Evolutionary conservation across 2,113 vertebrate genomes (phyloP).

Genomic region (Acrocephalus arundinaceus): DNA sequence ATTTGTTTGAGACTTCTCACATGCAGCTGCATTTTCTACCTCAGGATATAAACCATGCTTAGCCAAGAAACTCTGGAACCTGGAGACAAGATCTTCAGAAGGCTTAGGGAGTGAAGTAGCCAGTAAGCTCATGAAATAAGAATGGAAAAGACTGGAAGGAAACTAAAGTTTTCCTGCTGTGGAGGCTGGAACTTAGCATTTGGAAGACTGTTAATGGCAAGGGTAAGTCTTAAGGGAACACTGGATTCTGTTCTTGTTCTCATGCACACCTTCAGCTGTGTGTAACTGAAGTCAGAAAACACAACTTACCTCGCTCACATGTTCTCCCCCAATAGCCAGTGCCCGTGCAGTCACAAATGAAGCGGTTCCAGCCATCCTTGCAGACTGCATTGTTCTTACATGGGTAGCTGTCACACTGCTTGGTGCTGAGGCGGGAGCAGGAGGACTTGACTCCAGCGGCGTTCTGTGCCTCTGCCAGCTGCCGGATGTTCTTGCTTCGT

Average conservation of each 20-base stretch:
- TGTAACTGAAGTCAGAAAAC: background rate
- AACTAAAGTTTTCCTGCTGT: background rate
- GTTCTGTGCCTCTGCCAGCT: slow-evolving; percentile 90
- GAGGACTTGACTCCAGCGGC: slow-evolving; percentile 88
- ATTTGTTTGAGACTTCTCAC: background rate
- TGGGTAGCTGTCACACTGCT: slow-evolving; percentile 92
- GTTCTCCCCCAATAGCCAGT: slow-evolving; percentile 92
- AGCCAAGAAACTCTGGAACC: background rate
- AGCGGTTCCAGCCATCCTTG: slow-evolving; percentile 97
- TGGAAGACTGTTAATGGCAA: background rate
- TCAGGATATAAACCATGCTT: background rate
- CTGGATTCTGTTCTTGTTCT: background rate
- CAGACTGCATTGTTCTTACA: slow-evolving; percentile 92
- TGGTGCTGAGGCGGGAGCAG: slow-evolving; percentile 84
- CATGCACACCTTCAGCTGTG: background rate
- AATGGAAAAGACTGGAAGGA: background rate
- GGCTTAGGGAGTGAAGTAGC: background rate
- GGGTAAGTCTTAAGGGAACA: background rate
- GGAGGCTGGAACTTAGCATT: background rate
- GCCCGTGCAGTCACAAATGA: slow-evolving; percentile 94
- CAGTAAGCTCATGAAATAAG: background rate
- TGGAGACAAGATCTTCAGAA: background rate
- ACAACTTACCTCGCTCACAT: slow-evolving; percentile 87
- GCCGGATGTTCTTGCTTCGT: slow-evolving; percentile 94
- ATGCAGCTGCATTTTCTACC: background rate